Conservation (phyloP, 2,888 invertebrate genomes). For the Luperina nickerlii region DNA sequence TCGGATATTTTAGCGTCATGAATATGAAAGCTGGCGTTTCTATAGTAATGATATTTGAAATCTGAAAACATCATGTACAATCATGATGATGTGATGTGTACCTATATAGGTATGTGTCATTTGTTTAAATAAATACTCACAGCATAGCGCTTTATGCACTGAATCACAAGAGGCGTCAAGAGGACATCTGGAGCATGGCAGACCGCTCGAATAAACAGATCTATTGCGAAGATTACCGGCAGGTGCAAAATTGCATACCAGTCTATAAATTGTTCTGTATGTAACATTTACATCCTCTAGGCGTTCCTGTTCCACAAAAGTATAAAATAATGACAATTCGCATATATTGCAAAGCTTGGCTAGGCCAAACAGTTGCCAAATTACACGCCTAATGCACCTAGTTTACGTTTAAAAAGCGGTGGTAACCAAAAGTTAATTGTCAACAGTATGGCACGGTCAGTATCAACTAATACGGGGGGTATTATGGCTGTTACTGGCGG, state of each 20-base stretch:
- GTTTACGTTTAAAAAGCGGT: neutral
- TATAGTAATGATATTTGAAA: neutral
- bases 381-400: neutral
- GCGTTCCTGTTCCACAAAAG: conserved; percentile 70
- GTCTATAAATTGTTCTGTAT: conserved; percentile 80
- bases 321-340: neutral
- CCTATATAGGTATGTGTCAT: neutral
- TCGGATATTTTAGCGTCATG: neutral
- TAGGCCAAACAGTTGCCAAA: neutral
- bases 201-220: conserved; percentile 78
- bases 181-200: conserved; percentile 80
- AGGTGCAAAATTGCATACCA: conserved; percentile 86
- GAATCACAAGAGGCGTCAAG: conserved; percentile 72
- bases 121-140: conserved; percentile 67
- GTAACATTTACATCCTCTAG: conserved; percentile 62
- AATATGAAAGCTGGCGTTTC: neutral
- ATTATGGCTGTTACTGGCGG: neutral
- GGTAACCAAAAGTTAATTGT: too few relatives aligned
- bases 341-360: neutral
- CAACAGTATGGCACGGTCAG: too few relatives aligned
- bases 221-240: conserved; percentile 77
- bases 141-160: conserved; percentile 76
- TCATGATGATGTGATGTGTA: neutral
- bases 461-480: neutral
- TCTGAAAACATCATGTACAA: neutral